Percentiles rank a stretch among this genome's conserved stretches.
phyloP scores from a whole-genome alignment of 2,113 vertebrate species.

The Eulemur rufifrons region DNA sequence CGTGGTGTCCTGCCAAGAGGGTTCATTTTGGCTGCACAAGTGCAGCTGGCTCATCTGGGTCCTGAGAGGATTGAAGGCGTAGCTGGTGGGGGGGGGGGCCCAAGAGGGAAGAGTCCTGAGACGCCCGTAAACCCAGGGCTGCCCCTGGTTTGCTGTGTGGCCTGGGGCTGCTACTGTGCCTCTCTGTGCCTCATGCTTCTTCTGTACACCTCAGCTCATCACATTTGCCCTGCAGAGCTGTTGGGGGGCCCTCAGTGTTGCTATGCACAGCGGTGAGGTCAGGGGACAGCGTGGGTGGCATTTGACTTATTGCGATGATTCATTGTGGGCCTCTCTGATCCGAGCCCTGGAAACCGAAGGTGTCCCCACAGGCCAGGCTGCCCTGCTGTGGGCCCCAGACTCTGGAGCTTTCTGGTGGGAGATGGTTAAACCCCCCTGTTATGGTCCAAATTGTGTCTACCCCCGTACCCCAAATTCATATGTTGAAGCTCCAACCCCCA shows the following conservation, averaged over 20 bases:
- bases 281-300: not conserved
- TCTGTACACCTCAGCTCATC: not conserved
- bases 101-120: too few species aligned
- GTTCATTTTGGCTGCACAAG: not conserved
- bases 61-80: not conserved
- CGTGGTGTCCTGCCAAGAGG: not conserved
- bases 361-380: not conserved
- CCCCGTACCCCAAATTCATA: not conserved
- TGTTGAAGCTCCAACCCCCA: not conserved
- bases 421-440: not conserved
- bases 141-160: not conserved
- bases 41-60: not conserved
- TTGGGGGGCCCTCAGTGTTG: too few species aligned
- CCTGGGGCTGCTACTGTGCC: not conserved
- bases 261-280: not conserved
- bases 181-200: not conserved
- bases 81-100: accelerated
- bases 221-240: not conserved
- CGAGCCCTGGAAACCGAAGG: not conserved
- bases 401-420: not conserved
- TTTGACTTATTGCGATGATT: not conserved
- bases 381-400: not conserved
- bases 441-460: not conserved
- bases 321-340: not conserved
- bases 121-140: not conserved